Percentiles rank a stretch among this genome's conserved stretches.
Conservation (phyloP, 2,113 vertebrate species). For the Lycocorax pyrrhopterus region DNA sequence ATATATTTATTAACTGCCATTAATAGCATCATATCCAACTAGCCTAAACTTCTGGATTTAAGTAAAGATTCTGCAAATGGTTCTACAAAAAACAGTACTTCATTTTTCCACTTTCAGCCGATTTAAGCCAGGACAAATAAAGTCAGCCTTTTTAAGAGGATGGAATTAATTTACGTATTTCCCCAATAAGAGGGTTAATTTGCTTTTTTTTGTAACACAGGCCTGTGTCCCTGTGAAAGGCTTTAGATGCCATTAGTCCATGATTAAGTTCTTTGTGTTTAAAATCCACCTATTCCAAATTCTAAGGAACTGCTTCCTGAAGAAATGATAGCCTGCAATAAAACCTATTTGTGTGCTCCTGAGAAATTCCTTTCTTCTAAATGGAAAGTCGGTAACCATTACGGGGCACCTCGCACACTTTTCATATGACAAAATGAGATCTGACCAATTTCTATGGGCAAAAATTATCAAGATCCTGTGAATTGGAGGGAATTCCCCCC, state of each 20-base stretch:
- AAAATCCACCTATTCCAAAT: not conserved
- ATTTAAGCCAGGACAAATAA: not conserved
- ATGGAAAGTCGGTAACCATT: not conserved
- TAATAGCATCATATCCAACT: not conserved
- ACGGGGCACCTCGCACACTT: not conserved
- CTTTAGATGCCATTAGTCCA: not conserved
- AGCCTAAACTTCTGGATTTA: not conserved
- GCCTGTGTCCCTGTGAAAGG: not conserved
- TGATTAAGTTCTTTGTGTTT: not conserved
- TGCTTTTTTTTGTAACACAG: not conserved
- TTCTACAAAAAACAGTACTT: not conserved
- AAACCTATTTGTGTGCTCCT: not conserved
- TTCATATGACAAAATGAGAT: not conserved
- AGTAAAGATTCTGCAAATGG: not conserved
- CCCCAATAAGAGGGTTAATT: not conserved
- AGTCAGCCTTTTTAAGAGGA: not conserved
- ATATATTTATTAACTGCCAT: not conserved
- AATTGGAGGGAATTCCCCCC: not conserved
- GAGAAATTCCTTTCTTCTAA: not conserved
- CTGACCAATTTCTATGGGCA: not conserved
- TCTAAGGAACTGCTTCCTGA: not conserved
- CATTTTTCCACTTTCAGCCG: not conserved
- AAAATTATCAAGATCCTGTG: not conserved
- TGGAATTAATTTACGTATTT: not conserved
- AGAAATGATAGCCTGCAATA: not conserved